Evolutionary conservation across 1,140 invertebrate genomes (phyloP).

Genomic region (Drosophila pachea): DNA sequence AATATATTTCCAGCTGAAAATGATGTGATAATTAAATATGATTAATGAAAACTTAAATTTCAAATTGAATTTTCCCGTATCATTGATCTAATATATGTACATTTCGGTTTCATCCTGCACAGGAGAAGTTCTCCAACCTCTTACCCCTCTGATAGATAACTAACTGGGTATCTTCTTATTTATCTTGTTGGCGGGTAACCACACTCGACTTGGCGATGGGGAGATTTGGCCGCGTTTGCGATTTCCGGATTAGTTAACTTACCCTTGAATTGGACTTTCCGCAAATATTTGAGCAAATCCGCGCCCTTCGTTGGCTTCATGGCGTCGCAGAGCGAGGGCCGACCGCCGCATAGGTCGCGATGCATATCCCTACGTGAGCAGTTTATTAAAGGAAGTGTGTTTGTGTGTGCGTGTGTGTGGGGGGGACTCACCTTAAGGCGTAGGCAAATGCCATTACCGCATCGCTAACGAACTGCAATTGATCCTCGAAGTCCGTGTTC

Average conservation of each 20-base stretch:
- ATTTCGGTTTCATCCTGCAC: no score
- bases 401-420: slow-evolving; percentile 22
- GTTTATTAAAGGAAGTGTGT: not conserved
- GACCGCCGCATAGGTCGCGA: slow-evolving; percentile 85
- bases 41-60: no score
- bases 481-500: slow-evolving; percentile 91
- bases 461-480: slow-evolving; percentile 95
- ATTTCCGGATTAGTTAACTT: slow-evolving; percentile 57
- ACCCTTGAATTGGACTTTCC: slow-evolving; percentile 92
- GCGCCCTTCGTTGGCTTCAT: slow-evolving; percentile 94
- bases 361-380: slow-evolving; percentile 88
- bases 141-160: not conserved
- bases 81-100: no score
- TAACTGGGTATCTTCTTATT: not conserved
- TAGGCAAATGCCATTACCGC: slow-evolving; percentile 95
- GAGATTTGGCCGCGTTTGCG: not conserved
- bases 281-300: slow-evolving; percentile 88
- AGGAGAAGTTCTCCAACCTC: no score
- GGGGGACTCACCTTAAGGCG: slow-evolving; percentile 85
- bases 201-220: not conserved
- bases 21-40: no score
- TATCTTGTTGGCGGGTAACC: not conserved
- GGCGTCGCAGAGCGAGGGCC: slow-evolving; percentile 87
- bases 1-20: no score
- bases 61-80: no score